Conservation (phyloP, 2,113 vertebrate species). For the Erythrolamprus reginae region DNA sequence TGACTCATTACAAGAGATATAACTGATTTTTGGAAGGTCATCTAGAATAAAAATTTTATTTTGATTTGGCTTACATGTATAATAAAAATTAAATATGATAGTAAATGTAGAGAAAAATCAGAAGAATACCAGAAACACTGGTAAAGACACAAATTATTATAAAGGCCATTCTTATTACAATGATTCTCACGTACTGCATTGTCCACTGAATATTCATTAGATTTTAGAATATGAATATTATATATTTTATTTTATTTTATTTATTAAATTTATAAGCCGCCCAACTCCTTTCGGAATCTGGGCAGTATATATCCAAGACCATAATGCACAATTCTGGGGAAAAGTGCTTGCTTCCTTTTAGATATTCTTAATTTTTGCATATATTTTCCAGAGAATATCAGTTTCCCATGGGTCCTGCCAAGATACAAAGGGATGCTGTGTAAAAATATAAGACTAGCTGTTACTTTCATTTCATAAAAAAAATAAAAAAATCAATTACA, state of each 20-base stretch:
- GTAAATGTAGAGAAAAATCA: background rate
- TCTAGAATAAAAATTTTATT: constrained; percentile 48
- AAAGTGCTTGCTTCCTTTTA: background rate
- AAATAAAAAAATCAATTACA: background rate
- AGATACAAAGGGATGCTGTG: background rate
- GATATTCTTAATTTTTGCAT: background rate
- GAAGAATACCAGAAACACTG: background rate
- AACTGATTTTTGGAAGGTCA: constrained; percentile 47
- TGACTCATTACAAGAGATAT: constrained; percentile 42
- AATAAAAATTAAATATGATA: constrained; percentile 26
- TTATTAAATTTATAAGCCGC: too few species aligned
- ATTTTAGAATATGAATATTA: background rate
- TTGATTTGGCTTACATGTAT: constrained; percentile 40
- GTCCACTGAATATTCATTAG: background rate
- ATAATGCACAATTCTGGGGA: background rate
- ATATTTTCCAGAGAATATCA: background rate
- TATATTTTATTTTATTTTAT: too few species aligned
- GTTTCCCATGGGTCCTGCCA: background rate
- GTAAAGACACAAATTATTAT: background rate
- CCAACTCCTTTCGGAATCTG: too few species aligned
- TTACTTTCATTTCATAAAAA: background rate
- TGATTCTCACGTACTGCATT: background rate
- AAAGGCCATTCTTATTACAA: background rate
- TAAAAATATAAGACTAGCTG: background rate
- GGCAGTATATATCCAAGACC: background rate